Percentiles rank a stretch among this genome's conserved stretches.
Conservation (phyloP, 2,888 invertebrate species). For the Crossocerus cetratus region DNA sequence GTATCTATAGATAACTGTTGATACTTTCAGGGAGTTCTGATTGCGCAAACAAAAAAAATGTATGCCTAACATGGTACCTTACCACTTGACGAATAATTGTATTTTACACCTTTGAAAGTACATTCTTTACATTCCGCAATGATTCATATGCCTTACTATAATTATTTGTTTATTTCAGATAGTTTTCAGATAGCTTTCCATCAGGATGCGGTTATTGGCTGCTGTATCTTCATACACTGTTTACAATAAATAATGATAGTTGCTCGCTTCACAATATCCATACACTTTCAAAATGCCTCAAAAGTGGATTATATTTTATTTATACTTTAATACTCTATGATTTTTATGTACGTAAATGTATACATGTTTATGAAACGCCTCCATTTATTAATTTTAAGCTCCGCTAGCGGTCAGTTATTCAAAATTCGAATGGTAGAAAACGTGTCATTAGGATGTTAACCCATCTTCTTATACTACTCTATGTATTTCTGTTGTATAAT, state of each 20-base stretch:
- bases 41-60: constrained; percentile 46
- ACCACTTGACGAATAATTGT: constrained; percentile 49
- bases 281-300: constrained; percentile 52
- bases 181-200: constrained; percentile 77
- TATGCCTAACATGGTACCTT: constrained; percentile 42
- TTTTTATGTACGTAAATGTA: constrained; percentile 51
- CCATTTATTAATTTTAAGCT: constrained; percentile 63
- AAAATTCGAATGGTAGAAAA: constrained; percentile 56
- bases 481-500: constrained; percentile 62
- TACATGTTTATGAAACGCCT: constrained; percentile 59
- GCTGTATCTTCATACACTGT: constrained; percentile 71
- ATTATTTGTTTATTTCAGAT: constrained; percentile 76
- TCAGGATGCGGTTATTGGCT: constrained; percentile 74
- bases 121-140: constrained; percentile 43
- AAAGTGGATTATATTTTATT: constrained; percentile 58
- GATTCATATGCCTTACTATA: constrained; percentile 66
- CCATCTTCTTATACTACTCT: constrained; percentile 61
- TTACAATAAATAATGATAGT: constrained; percentile 61
- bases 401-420: constrained; percentile 55
- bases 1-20: constrained; percentile 44
- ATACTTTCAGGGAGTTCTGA: constrained; percentile 56
- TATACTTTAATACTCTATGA: constrained; percentile 56
- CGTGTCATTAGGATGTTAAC: constrained; percentile 55
- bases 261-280: constrained; percentile 63
- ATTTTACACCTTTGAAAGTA: constrained; percentile 72